phyloP scores from a whole-genome alignment of 2,797 vertebrate genomes.

The Halcyon badia region DNA sequence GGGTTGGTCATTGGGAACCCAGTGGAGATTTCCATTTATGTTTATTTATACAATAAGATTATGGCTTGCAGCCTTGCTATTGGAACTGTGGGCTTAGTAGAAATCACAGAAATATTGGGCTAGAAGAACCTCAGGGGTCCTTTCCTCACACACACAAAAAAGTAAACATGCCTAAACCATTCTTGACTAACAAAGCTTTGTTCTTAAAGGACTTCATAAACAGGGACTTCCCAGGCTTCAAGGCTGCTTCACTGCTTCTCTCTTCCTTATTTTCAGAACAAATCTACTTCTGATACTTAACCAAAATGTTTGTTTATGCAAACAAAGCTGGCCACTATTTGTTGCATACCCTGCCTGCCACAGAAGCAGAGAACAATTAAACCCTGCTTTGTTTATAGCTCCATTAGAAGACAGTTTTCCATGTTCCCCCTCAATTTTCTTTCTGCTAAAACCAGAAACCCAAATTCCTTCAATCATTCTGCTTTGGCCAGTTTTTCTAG shows the following conservation, averaged over 20 bases:
- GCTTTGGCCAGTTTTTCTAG: not conserved
- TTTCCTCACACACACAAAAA: not conserved
- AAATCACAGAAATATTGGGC: not conserved
- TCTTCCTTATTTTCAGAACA: slow-evolving; percentile 20
- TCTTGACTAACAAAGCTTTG: not conserved
- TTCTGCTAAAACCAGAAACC: not conserved
- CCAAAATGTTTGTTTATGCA: slow-evolving; percentile 9
- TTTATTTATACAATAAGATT: not conserved
- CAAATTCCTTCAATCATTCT: not conserved
- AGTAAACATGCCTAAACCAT: not conserved
- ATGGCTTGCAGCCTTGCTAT: not conserved
- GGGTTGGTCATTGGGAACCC: not conserved
- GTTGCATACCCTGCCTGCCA: not conserved
- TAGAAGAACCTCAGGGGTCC: not conserved
- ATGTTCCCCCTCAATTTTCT: not conserved
- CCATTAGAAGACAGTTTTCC: not conserved
- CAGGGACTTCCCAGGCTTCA: not conserved
- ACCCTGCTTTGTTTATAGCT: not conserved
- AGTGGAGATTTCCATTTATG: not conserved
- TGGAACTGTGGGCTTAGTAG: not conserved
- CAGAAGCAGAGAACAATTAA: slow-evolving; percentile 11
- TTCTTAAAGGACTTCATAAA: not conserved
- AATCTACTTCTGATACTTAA: slow-evolving; percentile 19
- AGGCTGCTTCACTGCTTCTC: not conserved
- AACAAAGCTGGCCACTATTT: not conserved